phyloP scores from a whole-genome alignment of 2,888 invertebrate genomes.

The Dugesia japonica region DNA sequence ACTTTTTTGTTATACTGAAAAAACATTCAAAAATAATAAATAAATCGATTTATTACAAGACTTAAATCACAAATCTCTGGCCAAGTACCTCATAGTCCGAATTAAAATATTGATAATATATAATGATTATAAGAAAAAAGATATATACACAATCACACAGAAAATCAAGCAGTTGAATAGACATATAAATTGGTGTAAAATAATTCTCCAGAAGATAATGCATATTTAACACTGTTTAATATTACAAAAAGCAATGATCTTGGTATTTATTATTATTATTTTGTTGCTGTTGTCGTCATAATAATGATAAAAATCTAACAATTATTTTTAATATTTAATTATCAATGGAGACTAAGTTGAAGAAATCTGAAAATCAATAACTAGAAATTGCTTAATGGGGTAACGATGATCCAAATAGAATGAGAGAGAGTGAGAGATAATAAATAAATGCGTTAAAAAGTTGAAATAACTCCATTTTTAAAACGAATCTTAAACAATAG shows the following conservation, averaged over 20 bases:
- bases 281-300: too few species aligned
- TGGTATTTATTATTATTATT: too few species aligned
- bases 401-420: too few species aligned
- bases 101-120: conserved; percentile 5
- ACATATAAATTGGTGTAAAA: too few species aligned
- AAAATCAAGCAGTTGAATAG: not conserved
- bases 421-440: not conserved
- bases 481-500: not conserved
- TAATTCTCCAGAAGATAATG: too few species aligned
- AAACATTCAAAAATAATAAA: too few species aligned
- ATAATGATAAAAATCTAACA: conserved; percentile 2
- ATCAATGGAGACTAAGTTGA: not conserved
- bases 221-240: too few species aligned
- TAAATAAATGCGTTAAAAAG: not conserved
- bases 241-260: too few species aligned
- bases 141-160: conserved; percentile 13
- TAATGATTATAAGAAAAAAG: not conserved
- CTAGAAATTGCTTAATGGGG: too few species aligned
- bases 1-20: too few species aligned
- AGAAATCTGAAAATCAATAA: not conserved
- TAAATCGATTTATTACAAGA: conserved; percentile 9
- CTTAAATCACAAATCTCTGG: conserved; percentile 20
- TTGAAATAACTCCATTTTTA: too few species aligned
- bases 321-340: not conserved
- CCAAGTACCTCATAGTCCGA: not conserved